phyloP scores from a whole-genome alignment of 2,888 invertebrate genomes.

The Brassicogethes aeneus region DNA sequence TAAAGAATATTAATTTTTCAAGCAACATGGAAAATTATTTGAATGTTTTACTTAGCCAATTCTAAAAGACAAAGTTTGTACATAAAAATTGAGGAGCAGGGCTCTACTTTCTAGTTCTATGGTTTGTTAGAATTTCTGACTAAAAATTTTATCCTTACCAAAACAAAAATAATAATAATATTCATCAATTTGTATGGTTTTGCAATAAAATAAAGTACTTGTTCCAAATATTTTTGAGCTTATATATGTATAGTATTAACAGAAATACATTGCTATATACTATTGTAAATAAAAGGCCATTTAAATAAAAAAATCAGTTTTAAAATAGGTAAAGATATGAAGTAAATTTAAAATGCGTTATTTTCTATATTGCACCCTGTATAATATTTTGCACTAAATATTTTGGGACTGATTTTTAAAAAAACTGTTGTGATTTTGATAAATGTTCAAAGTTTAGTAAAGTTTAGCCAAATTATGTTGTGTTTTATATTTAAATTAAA shows the following conservation, averaged over 20 bases:
- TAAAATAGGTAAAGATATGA: background rate
- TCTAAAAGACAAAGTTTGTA: no score
- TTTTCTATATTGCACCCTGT: background rate
- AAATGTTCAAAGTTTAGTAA: conserved; percentile 1
- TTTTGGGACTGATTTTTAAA: background rate
- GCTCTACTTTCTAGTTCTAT: no score
- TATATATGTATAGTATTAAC: background rate
- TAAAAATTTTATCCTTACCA: no score
- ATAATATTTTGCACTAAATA: background rate
- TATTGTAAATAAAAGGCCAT: background rate
- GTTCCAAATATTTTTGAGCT: background rate
- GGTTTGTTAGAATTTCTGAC: no score
- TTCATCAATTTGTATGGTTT: no score
- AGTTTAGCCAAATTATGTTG: no score
- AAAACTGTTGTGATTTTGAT: background rate
- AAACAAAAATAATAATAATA: no score
- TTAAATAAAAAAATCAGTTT: background rate
- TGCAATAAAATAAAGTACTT: no score
- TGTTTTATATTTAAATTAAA: no score
- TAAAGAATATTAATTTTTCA: background rate
- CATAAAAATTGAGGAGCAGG: no score
- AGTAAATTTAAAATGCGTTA: background rate
- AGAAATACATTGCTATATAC: background rate
- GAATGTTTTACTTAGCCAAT: no score
- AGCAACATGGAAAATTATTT: background rate